phyloP scores from a whole-genome alignment of 35 echinoderm and acorn worm species.

The Ptychodera flava region DNA sequence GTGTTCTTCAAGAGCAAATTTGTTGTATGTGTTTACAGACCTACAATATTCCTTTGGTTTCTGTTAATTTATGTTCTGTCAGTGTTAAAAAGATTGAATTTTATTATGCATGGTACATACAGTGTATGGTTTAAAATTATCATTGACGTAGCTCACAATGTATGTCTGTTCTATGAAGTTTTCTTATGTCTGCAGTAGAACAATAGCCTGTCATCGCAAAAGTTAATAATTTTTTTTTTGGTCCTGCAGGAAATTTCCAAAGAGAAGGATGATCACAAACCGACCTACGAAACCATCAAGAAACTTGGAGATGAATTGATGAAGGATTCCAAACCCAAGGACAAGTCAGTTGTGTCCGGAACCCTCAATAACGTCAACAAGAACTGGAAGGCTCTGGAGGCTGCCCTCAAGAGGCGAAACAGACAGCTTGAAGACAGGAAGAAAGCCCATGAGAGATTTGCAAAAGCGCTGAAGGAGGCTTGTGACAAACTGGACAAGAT shows the following conservation, averaged over 20 bases:
- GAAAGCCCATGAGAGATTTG: neutral
- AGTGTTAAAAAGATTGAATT: too few species aligned
- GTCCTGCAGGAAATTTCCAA: constrained; percentile 45
- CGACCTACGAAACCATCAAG: constrained; percentile 58
- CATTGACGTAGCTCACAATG: too few species aligned
- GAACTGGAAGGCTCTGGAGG: constrained; percentile 93
- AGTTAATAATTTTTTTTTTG: constrained; percentile 4
- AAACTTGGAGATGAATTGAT: constrained; percentile 77
- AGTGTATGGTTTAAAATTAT: too few species aligned
- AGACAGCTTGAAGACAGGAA: neutral
- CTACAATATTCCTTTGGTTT: too few species aligned
- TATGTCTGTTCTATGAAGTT: too few species aligned
- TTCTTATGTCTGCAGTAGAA: too few species aligned
- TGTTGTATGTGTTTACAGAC: too few species aligned
- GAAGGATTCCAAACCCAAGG: constrained; percentile 88
- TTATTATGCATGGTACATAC: too few species aligned
- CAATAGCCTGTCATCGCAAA: neutral
- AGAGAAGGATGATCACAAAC: constrained; percentile 49
- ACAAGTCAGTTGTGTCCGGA: constrained; percentile 69
- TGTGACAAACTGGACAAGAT: neutral
- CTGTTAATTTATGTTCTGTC: too few species aligned
- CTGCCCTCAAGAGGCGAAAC: constrained; percentile 59
- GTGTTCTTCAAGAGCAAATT: too few species aligned
- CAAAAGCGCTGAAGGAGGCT: neutral
- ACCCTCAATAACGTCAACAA: constrained; percentile 74